These are phyloP conservation scores for Xestia sexstrigata DNA, from an alignment of 2,888 invertebrate species.

Conservation along the genomic window DNA sequence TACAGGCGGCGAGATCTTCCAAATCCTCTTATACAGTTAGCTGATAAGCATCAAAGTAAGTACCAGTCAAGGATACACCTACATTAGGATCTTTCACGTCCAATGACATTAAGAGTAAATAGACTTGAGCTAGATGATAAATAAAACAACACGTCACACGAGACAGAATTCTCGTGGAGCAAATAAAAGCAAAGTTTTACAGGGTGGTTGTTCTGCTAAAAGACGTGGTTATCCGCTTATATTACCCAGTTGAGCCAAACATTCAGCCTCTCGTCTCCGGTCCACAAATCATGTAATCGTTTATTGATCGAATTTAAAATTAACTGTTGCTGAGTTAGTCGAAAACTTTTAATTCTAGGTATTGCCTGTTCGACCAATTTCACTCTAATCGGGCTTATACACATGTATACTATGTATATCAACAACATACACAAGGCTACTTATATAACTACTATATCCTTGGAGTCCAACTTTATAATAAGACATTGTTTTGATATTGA, in stretches of 20 bases:
- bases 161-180: conserved; percentile 22
- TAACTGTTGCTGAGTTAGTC: conserved; percentile 16
- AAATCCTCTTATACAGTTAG: conserved; percentile 98
- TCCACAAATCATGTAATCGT: conserved; percentile 21
- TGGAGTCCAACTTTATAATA: conserved; percentile 74
- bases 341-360: conserved; percentile 20
- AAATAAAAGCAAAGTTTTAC: conserved; percentile 31
- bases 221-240: conserved; percentile 19
- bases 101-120: conserved; percentile 10
- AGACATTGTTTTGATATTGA: conserved; percentile 78
- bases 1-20: conserved; percentile 99
- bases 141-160: conserved; percentile 33
- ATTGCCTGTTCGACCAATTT: conserved; percentile 40
- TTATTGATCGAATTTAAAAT: conserved; percentile 37
- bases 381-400: conserved; percentile 30
- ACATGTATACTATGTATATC: conserved; percentile 35
- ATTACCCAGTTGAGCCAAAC: conserved; percentile 8
- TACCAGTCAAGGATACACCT: conserved; percentile 70
- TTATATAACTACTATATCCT: conserved; percentile 65
- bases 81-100: conserved; percentile 5
- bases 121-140: conserved; percentile 18
- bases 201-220: conserved; percentile 24
- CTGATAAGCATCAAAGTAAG: conserved; percentile 99
- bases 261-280: conserved; percentile 7
- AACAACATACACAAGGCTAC: conserved; percentile 46